These are phyloP conservation scores for Ophonus ardosiacus DNA, from an alignment of 2,888 invertebrate species.

Conservation along the genomic window DNA sequence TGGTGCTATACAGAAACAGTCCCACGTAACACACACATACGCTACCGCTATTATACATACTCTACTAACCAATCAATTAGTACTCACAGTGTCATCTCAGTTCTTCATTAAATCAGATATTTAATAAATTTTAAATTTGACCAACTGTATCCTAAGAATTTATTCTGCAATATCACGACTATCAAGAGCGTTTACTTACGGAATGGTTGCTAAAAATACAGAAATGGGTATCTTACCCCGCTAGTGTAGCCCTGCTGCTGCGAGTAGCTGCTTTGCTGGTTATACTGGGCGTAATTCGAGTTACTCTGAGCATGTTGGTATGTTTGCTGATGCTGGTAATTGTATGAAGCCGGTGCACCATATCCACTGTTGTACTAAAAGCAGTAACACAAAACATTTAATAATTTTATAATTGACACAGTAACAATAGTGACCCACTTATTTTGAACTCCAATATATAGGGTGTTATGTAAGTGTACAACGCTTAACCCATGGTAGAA, in stretches of 20 bases:
- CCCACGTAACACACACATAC: conserved; percentile 18
- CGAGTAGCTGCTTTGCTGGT: conserved; percentile 24
- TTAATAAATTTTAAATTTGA: conserved; percentile 53
- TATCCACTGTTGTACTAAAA: conserved; percentile 52
- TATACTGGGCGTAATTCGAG: conserved; percentile 46
- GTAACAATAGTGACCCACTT: no score
- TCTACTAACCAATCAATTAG: conserved; percentile 55
- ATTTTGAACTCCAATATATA: no score
- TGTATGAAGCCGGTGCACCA: conserved; percentile 39
- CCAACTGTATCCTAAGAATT: conserved; percentile 56
- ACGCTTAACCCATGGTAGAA: no score
- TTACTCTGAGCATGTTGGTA: conserved; percentile 51
- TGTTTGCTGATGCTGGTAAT: conserved; percentile 26
- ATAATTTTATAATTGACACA: no score
- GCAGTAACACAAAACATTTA: neutral
- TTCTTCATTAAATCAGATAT: conserved; percentile 49
- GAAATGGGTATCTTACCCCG: conserved; percentile 50
- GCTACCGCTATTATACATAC: conserved; percentile 1
- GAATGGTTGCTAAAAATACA: neutral
- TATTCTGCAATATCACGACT: conserved; percentile 49
- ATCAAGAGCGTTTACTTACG: conserved; percentile 52
- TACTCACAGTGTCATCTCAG: conserved; percentile 49
- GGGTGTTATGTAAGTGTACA: no score
- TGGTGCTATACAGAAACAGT: conserved; percentile 33
- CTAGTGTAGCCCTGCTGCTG: conserved; percentile 45